Conservation (phyloP, 2,888 invertebrate genomes). For the Heliconius hortense region DNA sequence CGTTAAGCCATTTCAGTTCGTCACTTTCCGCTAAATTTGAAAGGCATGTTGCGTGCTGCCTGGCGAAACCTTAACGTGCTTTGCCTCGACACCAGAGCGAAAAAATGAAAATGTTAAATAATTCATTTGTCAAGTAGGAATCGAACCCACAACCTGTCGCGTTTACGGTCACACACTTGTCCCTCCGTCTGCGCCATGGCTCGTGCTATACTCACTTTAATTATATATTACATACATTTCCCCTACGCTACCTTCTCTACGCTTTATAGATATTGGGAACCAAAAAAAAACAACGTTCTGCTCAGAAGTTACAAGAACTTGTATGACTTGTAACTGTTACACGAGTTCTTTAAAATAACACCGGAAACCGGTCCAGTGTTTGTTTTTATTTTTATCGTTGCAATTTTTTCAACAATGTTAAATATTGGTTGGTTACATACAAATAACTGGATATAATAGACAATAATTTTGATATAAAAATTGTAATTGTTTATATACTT, state of each 20-base stretch:
- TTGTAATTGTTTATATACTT: no score
- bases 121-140: not conserved
- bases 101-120: not conserved
- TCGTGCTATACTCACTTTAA: no score
- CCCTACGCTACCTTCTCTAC: not conserved
- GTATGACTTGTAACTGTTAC: conserved; percentile 7
- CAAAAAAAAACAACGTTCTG: not conserved
- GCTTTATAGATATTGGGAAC: not conserved
- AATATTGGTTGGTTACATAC: not conserved
- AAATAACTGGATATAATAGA: not conserved
- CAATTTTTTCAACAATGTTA: not conserved
- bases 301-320: not conserved
- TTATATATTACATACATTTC: not conserved
- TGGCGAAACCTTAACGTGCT: not conserved
- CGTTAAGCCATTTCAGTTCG: not conserved
- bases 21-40: not conserved
- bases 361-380: not conserved
- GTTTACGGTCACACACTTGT: not conserved
- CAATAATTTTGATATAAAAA: not conserved
- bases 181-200: no score
- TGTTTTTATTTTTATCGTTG: conserved; percentile 3
- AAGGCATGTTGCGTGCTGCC: not conserved
- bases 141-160: not conserved
- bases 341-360: not conserved
- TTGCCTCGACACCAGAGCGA: not conserved